phyloP scores from a whole-genome alignment of 2,888 invertebrate species.

The Oscheius myriophilus region DNA sequence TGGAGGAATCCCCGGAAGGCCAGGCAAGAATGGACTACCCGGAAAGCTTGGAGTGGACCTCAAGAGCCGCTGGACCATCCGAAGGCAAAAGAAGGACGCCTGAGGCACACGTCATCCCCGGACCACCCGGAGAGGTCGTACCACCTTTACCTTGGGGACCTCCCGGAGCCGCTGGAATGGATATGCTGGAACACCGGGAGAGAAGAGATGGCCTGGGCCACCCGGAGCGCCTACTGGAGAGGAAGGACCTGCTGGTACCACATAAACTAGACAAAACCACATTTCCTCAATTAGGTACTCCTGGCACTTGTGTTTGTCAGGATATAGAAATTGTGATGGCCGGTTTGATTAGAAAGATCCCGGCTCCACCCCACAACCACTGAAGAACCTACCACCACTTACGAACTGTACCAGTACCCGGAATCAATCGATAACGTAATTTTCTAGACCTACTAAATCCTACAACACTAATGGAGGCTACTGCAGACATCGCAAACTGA shows the following conservation, averaged over 20 bases:
- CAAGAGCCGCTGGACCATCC: conserved; percentile 61
- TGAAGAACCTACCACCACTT: background rate
- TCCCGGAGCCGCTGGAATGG: conserved; percentile 63
- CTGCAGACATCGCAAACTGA: conserved; percentile 27
- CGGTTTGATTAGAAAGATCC: conserved; percentile 54
- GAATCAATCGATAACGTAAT: background rate
- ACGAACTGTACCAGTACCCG: background rate
- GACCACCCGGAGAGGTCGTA: conserved; percentile 65
- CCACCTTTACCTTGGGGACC: conserved; percentile 66
- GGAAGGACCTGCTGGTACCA: conserved; percentile 56
- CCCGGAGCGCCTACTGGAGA: conserved; percentile 67
- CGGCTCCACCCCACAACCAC: conserved; percentile 39
- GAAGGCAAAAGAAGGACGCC: conserved; percentile 64
- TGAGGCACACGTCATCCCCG: conserved; percentile 69
- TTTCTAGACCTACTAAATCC: background rate
- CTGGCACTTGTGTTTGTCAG: conserved; percentile 70
- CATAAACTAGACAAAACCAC: background rate
- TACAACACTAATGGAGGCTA: conserved; percentile 22
- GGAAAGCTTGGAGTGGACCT: conserved; percentile 62
- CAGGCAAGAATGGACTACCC: conserved; percentile 63
- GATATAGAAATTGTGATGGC: conserved; percentile 70
- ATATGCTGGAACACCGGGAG: conserved; percentile 67
- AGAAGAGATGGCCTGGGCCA: conserved; percentile 70
- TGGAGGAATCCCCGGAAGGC: conserved; percentile 65
- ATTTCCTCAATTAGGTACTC: conserved; percentile 55